Evolutionary conservation across 2,113 vertebrate species (phyloP).

Genomic region (Natator depressus): DNA sequence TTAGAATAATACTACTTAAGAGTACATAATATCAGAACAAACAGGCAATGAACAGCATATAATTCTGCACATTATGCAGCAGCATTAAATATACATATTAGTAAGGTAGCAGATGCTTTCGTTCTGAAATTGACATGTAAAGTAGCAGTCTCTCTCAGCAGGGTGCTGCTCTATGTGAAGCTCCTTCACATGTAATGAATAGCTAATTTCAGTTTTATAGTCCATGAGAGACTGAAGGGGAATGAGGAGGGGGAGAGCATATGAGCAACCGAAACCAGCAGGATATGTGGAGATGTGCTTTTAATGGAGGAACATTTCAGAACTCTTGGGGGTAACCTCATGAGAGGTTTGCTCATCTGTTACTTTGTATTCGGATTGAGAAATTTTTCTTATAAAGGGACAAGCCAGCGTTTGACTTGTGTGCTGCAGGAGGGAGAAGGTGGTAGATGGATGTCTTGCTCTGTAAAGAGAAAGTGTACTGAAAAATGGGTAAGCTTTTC

Average conservation of each 20-base stretch:
- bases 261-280: slow-evolving; percentile 61
- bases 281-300: slow-evolving; percentile 67
- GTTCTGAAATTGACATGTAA: slow-evolving; percentile 75
- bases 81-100: slow-evolving; percentile 76
- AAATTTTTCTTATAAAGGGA: slow-evolving; percentile 43
- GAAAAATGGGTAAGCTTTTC: not conserved
- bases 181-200: slow-evolving; percentile 81
- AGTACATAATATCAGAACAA: slow-evolving; percentile 71
- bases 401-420: slow-evolving; percentile 25
- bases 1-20: slow-evolving; percentile 54
- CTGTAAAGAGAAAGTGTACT: not conserved
- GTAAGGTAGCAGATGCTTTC: slow-evolving; percentile 78
- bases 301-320: slow-evolving; percentile 72
- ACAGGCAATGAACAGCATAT: slow-evolving; percentile 65
- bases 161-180: slow-evolving; percentile 61
- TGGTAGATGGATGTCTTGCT: not conserved
- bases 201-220: slow-evolving; percentile 76
- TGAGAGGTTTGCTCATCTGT: slow-evolving; percentile 55
- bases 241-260: not conserved
- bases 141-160: slow-evolving; percentile 72
- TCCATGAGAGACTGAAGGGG: slow-evolving; percentile 65
- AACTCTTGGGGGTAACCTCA: slow-evolving; percentile 67
- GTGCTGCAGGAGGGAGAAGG: not conserved
- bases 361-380: slow-evolving; percentile 63
- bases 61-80: slow-evolving; percentile 70